These are phyloP conservation scores for Brachyhypopomus gauderio DNA, from an alignment of 2,113 vertebrate genomes.

Conservation along the genomic window DNA sequence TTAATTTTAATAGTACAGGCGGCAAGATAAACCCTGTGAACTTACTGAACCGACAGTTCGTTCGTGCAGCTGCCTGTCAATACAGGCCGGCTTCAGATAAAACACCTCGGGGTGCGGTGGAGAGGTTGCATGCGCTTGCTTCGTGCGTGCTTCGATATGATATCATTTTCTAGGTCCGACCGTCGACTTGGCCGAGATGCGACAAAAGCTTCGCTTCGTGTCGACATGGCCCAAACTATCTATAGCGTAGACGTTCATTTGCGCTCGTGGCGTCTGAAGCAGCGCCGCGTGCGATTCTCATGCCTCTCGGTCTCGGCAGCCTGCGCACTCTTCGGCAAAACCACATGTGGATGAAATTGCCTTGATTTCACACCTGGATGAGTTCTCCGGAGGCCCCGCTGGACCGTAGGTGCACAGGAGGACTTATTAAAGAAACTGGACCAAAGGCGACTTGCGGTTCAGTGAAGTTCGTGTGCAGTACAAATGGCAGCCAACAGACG, in stretches of 20 bases:
- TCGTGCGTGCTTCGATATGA: constrained; percentile 22
- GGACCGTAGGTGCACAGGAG: constrained; percentile 37
- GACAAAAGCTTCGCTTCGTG: constrained; percentile 38
- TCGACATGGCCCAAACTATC: constrained; percentile 27
- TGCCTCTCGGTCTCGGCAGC: constrained; percentile 10
- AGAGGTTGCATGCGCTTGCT: constrained; percentile 15
- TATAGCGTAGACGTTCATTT: constrained; percentile 47
- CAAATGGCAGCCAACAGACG: constrained; percentile 14
- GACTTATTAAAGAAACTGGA: constrained; percentile 36
- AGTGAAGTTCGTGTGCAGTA: not conserved
- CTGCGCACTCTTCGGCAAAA: constrained; percentile 11
- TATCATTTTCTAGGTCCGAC: constrained; percentile 39
- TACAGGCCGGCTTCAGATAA: constrained; percentile 1
- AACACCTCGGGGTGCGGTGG: not conserved
- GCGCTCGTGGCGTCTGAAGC: not conserved
- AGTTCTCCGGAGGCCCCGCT: constrained; percentile 40
- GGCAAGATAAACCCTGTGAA: not conserved
- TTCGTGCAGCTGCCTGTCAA: not conserved
- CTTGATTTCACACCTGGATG: constrained; percentile 43
- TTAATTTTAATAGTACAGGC: not conserved
- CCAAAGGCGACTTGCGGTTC: constrained; percentile 10
- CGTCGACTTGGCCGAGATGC: constrained; percentile 15
- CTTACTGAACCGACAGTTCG: constrained; percentile 16
- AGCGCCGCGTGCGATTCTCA: constrained; percentile 9
- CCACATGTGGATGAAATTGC: constrained; percentile 37